Percentiles rank a stretch among this genome's conserved stretches.
These are phyloP conservation scores for Nomada ruficornis DNA, from an alignment of 2,888 invertebrate species.

Conservation along the genomic window DNA sequence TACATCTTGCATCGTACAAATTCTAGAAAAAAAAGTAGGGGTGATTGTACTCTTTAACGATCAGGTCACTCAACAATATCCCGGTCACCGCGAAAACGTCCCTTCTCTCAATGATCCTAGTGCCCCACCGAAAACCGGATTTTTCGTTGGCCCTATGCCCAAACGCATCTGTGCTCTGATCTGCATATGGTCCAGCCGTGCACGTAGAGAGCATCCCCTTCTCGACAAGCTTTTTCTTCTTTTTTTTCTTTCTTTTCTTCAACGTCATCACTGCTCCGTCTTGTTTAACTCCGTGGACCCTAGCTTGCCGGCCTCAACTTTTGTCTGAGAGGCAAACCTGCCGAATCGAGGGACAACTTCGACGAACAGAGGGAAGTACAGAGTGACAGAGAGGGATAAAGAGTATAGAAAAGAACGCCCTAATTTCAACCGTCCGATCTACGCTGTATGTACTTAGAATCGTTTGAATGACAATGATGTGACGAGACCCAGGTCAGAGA, in stretches of 20 bases:
- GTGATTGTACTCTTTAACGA: slow-evolving; percentile 19
- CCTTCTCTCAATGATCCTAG: not conserved
- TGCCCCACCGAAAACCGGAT: slow-evolving; percentile 75
- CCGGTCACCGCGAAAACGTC: slow-evolving; percentile 26
- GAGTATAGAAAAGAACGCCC: slow-evolving; percentile 67
- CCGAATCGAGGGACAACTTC: slow-evolving; percentile 15
- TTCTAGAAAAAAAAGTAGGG: not conserved
- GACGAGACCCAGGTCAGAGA: slow-evolving; percentile 47
- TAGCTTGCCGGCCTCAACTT: slow-evolving; percentile 29
- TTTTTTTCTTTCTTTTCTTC: slow-evolving; percentile 48
- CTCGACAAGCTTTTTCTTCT: slow-evolving; percentile 56
- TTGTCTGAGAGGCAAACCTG: slow-evolving; percentile 42
- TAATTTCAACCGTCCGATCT: slow-evolving; percentile 81
- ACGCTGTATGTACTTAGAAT: slow-evolving; percentile 58
- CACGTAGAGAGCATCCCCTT: slow-evolving; percentile 67
- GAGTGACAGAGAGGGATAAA: not conserved
- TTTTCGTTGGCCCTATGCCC: slow-evolving; percentile 68
- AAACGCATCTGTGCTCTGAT: slow-evolving; percentile 81
- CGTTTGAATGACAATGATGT: slow-evolving; percentile 82
- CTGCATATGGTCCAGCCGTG: slow-evolving; percentile 81
- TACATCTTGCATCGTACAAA: not conserved
- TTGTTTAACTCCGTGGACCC: slow-evolving; percentile 55
- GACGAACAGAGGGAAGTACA: not conserved
- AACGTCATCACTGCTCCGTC: slow-evolving; percentile 44
- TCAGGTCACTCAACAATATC: slow-evolving; percentile 9